Conservation (phyloP, 2,888 invertebrate species). For the Desoria tigrina region DNA sequence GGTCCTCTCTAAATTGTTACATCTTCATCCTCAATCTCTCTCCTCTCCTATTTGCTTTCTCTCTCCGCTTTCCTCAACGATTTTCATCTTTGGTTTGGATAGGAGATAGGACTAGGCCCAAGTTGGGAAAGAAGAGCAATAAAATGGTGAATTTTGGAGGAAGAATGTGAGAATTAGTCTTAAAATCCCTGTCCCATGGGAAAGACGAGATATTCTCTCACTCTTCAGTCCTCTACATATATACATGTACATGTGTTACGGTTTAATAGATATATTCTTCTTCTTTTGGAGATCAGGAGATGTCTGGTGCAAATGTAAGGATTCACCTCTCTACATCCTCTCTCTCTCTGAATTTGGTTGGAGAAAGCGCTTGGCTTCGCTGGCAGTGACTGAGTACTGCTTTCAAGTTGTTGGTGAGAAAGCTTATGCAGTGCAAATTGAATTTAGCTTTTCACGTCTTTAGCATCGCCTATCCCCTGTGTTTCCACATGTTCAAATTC, state of each 20-base stretch:
- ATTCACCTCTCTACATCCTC: no score
- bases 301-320: no score
- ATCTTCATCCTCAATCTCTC: constrained; percentile 29
- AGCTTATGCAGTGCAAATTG: constrained; percentile 33
- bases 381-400: constrained; percentile 25
- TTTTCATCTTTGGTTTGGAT: constrained; percentile 14
- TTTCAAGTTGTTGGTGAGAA: constrained; percentile 26
- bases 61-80: constrained; percentile 16
- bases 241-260: no score
- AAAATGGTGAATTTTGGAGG: constrained; percentile 8
- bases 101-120: constrained; percentile 6
- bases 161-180: constrained; percentile 41
- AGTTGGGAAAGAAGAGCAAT: constrained; percentile 17
- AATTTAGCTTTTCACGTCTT: constrained; percentile 46
- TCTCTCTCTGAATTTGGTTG: background rate
- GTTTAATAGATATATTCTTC: no score
- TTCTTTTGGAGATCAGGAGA: no score
- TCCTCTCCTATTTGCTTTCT: constrained; percentile 27
- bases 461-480: constrained; percentile 42
- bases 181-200: constrained; percentile 37
- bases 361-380: background rate
- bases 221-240: constrained; percentile 9
- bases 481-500: constrained; percentile 42
- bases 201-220: constrained; percentile 9
- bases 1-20: constrained; percentile 16